phyloP scores from a whole-genome alignment of 2,113 vertebrate genomes.

The Sorex araneus region DNA sequence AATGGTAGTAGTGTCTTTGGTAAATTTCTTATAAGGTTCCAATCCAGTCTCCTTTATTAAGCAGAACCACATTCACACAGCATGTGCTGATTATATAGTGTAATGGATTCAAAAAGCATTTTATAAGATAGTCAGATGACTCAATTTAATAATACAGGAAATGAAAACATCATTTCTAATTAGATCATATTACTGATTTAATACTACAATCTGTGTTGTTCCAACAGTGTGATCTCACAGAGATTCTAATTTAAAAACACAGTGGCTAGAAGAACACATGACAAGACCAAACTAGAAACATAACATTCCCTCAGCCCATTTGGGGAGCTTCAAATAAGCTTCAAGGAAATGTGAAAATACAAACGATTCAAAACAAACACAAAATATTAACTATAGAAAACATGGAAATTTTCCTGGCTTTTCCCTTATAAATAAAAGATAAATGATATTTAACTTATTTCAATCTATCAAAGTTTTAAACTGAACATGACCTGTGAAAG shows the following conservation, averaged over 20 bases:
- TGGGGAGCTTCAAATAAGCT: constrained; percentile 15
- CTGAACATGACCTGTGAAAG: constrained; percentile 91
- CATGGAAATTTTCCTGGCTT: constrained; percentile 55
- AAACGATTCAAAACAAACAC: constrained; percentile 43
- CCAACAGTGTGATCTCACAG: constrained; percentile 78
- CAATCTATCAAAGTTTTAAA: constrained; percentile 90
- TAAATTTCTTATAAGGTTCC: constrained; percentile 75
- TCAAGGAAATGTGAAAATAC: constrained; percentile 1
- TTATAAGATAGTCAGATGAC: constrained; percentile 80
- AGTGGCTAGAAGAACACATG: constrained; percentile 57
- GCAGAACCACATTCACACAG: constrained; percentile 80
- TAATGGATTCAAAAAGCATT: constrained; percentile 81
- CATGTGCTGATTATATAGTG: constrained; percentile 75
- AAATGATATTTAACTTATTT: constrained; percentile 88
- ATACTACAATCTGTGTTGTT: constrained; percentile 82
- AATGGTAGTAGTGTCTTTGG: constrained; percentile 48
- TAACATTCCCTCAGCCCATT: not conserved
- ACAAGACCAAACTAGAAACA: constrained; percentile 67
- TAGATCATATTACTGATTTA: constrained; percentile 87
- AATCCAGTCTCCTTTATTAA: constrained; percentile 82
- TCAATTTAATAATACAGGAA: constrained; percentile 87
- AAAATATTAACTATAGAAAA: not conserved
- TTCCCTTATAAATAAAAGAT: constrained; percentile 81
- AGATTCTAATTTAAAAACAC: constrained; percentile 82
- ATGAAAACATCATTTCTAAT: constrained; percentile 88